Evolutionary conservation across 2,888 invertebrate genomes (phyloP), one percentile per base, ranked within the genome.

Genomic region (Drosophila leonis): DNA sequence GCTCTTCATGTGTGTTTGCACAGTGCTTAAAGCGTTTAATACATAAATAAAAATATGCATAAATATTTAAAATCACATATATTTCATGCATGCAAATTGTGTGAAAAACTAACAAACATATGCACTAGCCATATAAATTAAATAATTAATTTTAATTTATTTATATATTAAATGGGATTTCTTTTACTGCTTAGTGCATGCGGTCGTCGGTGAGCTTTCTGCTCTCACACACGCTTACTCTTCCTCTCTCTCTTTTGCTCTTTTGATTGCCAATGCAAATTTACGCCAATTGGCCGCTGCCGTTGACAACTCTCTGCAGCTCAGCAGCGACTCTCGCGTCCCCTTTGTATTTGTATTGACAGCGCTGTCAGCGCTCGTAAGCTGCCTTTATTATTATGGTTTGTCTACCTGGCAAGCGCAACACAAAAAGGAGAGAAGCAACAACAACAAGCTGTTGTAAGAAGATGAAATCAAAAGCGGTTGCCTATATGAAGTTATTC

Each of bases 361-460:
- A 87, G 66, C 69, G 87, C 72, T 86, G 86, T 88, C 89, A 84
- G 75, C 87, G 74, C 72, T 76, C 83, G 80, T 88, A 87, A 88
- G 84, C 87, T 83, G 80, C 75, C 77, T 83, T 84, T 86, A 79
- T 84, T 88, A 84, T 86, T 79, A 86, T 51, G 73, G 63, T 72
- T 65, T 65, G 78, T 44, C 33, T 52, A 56, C 54, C 59, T 44
- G 59, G 29, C 41, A 48, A 63, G 12, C 63, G 49, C 44, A 65
- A 4, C 39, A 66, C 24, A 54, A 54, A 54, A n/a, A 39, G 18
- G 12, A 29, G 31, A 54, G 12, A 29, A 33, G 18, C 29, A 27
- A 24, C 49, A 55, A 56, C 57, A 57, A 24, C 63, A 57, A 72
- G 56, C 54, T 60, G 67, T 56, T 66, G 71, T 65, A 77, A 80